Evolutionary conservation across 2,113 vertebrate species (phyloP), one percentile per base, ranked within the genome.

Genomic region (Antigone vipio): DNA sequence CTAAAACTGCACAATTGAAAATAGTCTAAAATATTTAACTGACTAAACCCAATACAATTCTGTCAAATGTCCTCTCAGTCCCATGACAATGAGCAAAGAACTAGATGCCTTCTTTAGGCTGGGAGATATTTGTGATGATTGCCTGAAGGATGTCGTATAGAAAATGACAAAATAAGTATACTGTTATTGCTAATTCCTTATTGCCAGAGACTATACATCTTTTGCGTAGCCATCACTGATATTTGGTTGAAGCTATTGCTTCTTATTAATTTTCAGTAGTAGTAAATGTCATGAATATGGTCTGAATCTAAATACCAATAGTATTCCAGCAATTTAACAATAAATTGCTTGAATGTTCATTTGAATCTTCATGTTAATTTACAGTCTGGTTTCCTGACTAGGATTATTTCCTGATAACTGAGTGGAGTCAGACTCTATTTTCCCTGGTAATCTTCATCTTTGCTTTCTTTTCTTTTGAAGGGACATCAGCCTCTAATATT

Each of bases 381-480:
- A 53, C 59, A 63, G 60, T 44, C 69, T 30, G 22, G 72, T 85
- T 64, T 89, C 49, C 62, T 44, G 58, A 38, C 26, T 67, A 45
- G 47, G 44, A 34, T 85, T 72, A 19, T 79, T 47, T 93, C 53
- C 40, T 40, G 49, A 11, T 71, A 58, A 56, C 53, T 42, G n/a
- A 26, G 53, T 7, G 24, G 44, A 66, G 42, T 38, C 84, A 56
- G 44, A 34, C 16, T 55, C 11, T 63, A 0, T 56, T 66, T 50
- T 69, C n/a, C 26, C 17, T 55, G 16, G 7, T 30, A 67, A 27
- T 38, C 50, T 56, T 88, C 17, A n/a, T 40, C 27, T 77, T 53
- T 52, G 32, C 50, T 84, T 74, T 62, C 12, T n/a, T 55, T 60
- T 95, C 47, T 42, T 90, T 81, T 94, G 45, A 95, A 98, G 98